phyloP scores from a whole-genome alignment of 2,888 invertebrate genomes.

The Thymelicus sylvestris region DNA sequence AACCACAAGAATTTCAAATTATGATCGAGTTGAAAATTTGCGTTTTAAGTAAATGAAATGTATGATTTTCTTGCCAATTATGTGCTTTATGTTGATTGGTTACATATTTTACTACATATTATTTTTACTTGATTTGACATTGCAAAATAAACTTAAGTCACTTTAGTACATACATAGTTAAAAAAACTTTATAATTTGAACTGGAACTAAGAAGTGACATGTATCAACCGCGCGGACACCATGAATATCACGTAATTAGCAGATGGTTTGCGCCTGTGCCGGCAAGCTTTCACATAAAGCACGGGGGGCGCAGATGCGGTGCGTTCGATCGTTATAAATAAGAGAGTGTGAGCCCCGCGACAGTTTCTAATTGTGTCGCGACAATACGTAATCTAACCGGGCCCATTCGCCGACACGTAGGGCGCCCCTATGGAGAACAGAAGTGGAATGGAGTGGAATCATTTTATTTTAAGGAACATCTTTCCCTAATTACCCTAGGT shows the following conservation, averaged over 20 bases:
- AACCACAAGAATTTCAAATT: neutral
- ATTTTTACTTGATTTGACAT: no score
- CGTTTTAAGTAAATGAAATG: no score
- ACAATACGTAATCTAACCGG: slow-evolving; percentile 83
- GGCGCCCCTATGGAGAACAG: slow-evolving; percentile 53
- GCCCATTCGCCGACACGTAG: slow-evolving; percentile 75
- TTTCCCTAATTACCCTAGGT: neutral
- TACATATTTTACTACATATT: no score
- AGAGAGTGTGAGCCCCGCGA: slow-evolving; percentile 77
- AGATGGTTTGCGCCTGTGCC: slow-evolving; percentile 55
- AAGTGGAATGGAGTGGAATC: slow-evolving; percentile 47
- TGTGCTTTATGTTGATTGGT: no score
- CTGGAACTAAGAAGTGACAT: slow-evolving; percentile 8
- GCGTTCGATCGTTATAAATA: slow-evolving; percentile 77
- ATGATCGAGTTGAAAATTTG: neutral
- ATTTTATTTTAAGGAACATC: neutral
- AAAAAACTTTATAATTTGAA: neutral
- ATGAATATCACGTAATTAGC: slow-evolving; percentile 61
- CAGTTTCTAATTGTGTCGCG: slow-evolving; percentile 82
- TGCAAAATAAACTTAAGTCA: no score
- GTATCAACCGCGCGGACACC: slow-evolving; percentile 21
- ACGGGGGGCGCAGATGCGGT: slow-evolving; percentile 73
- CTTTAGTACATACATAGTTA: neutral
- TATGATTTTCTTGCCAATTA: no score
- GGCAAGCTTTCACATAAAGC: slow-evolving; percentile 33